Base-by-base conservation (phyloP, 2,888 invertebrate genomes). In the Mimachlamys varia region DNA sequence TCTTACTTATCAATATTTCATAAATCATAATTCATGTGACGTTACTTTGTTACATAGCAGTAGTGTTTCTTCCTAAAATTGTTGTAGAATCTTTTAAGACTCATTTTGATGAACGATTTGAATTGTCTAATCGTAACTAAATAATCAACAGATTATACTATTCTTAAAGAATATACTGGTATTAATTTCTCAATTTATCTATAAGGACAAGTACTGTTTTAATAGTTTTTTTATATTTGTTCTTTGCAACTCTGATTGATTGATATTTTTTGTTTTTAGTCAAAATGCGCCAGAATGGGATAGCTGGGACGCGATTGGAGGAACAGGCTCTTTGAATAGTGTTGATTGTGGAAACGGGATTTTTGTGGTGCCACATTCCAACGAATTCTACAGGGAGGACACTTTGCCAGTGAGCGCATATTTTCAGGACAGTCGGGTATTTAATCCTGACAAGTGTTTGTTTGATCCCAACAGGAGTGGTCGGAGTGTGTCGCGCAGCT, bases 231-330 rank as follows among this genome's bases (percentile, higher is more conserved):
- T 76, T 33, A 76, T 27, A 33, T 0, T 22, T 27, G 76, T 27
- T 33, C 27, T 22, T 13, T n/a, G 3, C 33, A 76, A 76, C 33
- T 10, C 76, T 91, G 62, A 37, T 27, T 58, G 7, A 76, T 58
- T 88, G 89, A 33, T 89, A 17, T 53, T 53, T 91, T 88, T 90
- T 19, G 90, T 90, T 94, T 94, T 38, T 94, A 96, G 96, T 94
- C 93, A 96, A 95, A 92, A 94, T 95, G 53, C 95, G 95, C 89
- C 96, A 95, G 94, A 96, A 96, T 92, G 96, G 96, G 94, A 94
- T 94, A 93, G 94, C 92, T 93, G 94, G 95, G 91, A 94, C 92
- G 91, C 94, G 92, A 90, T 93, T 94, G 93, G 95, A 95, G 92
- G 96, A 95, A 93, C 95, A 95, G 93, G 94, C 95, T 27, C 94